Percentiles rank a stretch among this genome's conserved stretches.
Evolutionary conservation across 2,888 invertebrate species (phyloP).

Genomic region (Nomada goodeniana): DNA sequence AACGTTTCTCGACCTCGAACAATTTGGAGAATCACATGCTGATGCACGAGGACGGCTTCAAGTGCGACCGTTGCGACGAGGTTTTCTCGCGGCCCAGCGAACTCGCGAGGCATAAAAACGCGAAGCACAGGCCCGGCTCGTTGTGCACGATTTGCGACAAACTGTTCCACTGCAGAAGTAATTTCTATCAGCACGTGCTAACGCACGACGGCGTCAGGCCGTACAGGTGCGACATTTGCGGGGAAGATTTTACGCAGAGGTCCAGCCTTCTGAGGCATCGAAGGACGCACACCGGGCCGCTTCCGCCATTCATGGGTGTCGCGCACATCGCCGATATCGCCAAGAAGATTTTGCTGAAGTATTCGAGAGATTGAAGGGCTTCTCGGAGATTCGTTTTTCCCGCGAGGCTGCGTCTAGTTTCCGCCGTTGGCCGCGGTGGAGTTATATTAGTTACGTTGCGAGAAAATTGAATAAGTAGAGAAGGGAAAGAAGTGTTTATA

Average conservation of each 20-base stretch:
- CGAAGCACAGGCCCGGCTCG: conserved; percentile 63
- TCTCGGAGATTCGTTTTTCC: no score
- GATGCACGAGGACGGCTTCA: conserved; percentile 63
- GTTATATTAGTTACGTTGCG: no score
- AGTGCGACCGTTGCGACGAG: conserved; percentile 50
- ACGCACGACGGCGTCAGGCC: conserved; percentile 76
- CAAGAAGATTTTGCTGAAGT: conserved; percentile 14
- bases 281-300: conserved; percentile 73
- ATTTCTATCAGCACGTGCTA: conserved; percentile 76
- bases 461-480: no score
- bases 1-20: conserved; percentile 60
- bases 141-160: conserved; percentile 73
- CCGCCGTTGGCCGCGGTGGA: no score
- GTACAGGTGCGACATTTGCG: conserved; percentile 77
- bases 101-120: conserved; percentile 64
- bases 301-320: conserved; percentile 60
- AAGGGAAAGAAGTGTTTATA: no score
- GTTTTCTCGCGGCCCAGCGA: not conserved
- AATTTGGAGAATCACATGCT: conserved; percentile 67
- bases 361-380: not conserved
- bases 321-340: conserved; percentile 44
- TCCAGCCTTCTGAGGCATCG: conserved; percentile 74
- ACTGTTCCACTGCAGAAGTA: conserved; percentile 66
- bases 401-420: no score
- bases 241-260: conserved; percentile 74